Base-by-base conservation (phyloP, 2,888 invertebrate genomes). In the Lottia scabra region DNA sequence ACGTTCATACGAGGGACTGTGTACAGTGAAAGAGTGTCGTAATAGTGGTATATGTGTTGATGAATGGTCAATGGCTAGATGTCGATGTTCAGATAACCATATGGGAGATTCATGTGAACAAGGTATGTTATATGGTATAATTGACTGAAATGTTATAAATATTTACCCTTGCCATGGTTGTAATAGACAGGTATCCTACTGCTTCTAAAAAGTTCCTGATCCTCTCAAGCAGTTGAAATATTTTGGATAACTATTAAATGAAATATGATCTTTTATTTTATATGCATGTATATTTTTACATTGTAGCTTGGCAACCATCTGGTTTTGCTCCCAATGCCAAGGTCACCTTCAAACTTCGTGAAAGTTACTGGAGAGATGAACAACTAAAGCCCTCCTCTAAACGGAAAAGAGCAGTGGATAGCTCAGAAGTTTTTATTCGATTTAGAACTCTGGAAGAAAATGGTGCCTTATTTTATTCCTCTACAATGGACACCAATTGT, bases 401-500 rank as follows among this genome's bases (percentile, higher is more conserved):
- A 8, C 68, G 67, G 12, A 71, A 71, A 64, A 67, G 75, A 16
- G 73, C 79, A 8, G 69, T 63, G 12, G 71, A 72, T 26, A 75
- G 93, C 0, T 96, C 96, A 89, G 93, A 92, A 5, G 90, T 97
- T 26, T 93, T 95, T 70, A 91, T 98, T 70, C 92, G 94, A 80
- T 96, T 98, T 88, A 92, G 95, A 82, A 97, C 97, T 0, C 92
- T 93, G 23, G 93, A 93, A 85, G 91, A 92, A 63, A 93, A 94
- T 84, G 97, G 96, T 1, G 91, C 96, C 44, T 90, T 98, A n/a
- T 92, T 97, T 81, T 95, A 95, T 87, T 93, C 96, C 1, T 94
- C 95, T 0, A 96, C 95, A 48, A 95, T 95, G 84, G 95, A 95
- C 87, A 95, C 96, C 88, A 96, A 93, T 85, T 96, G 96, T 79